These are phyloP conservation scores for Prinia subflava DNA, from an alignment of 2,113 vertebrate species.

Conservation along the genomic window DNA sequence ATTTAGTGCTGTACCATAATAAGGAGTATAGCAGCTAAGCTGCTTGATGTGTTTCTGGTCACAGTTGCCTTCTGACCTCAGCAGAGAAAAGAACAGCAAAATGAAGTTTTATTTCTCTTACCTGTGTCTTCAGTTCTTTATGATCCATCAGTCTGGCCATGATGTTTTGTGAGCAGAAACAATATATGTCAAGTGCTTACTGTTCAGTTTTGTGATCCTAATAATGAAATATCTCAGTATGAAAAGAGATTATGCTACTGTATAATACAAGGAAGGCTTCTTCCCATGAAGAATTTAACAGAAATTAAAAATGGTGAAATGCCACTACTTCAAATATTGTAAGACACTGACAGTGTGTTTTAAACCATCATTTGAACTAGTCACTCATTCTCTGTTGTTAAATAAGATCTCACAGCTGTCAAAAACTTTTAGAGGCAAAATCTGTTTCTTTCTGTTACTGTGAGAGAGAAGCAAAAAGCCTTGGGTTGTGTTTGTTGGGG, in stretches of 20 bases:
- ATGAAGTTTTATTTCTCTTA: neutral
- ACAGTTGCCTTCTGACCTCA: neutral
- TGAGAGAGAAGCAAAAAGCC: neutral
- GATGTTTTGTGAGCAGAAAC: neutral
- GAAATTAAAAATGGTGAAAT: neutral
- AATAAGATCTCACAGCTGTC: neutral
- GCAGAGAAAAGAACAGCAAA: neutral
- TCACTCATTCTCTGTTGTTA: neutral
- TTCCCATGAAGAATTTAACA: neutral
- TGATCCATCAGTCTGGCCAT: neutral
- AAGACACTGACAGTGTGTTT: neutral
- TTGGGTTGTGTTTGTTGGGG: neutral
- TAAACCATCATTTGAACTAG: slow-evolving; percentile 2
- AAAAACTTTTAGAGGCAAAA: slow-evolving; percentile 41
- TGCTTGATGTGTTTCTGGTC: neutral
- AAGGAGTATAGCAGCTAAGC: neutral
- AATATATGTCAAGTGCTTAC: neutral
- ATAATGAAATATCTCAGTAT: neutral
- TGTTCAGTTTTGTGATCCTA: neutral
- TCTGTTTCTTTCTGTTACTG: neutral
- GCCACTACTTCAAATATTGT: neutral
- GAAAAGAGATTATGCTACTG: neutral
- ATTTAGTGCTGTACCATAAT: neutral
- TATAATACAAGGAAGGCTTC: neutral
- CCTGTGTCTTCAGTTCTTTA: neutral